A percentile compares a stretch with the other conserved stretches of the same genome.
Evolutionary conservation across 53 echinoderm and acorn worm genomes (phyloP).

Genomic region (Hippasteria phrygiana): DNA sequence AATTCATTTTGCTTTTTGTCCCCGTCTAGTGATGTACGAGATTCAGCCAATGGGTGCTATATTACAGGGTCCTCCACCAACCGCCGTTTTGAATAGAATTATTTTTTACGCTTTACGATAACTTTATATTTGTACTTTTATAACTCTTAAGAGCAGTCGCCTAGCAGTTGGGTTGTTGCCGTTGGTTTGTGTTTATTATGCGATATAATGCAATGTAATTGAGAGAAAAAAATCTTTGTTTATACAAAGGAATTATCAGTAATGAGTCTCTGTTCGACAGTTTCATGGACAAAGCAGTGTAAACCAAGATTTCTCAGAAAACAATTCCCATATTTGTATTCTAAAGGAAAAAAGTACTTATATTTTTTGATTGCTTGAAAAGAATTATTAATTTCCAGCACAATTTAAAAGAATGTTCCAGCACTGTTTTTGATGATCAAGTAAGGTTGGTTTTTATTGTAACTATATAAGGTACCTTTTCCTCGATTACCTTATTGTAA

Average conservation of each 20-base stretch:
- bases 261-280: too few relatives aligned
- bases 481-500: too few relatives aligned
- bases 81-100: not conserved
- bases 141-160: not conserved
- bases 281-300: too few relatives aligned
- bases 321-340: too few relatives aligned
- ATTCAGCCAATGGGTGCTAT: conserved; percentile 6
- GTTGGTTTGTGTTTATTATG: conserved; percentile 29
- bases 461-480: too few relatives aligned
- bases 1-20: not conserved
- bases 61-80: conserved; percentile 28
- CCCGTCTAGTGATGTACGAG: not conserved
- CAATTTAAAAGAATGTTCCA: too few relatives aligned
- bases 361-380: too few relatives aligned
- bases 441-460: too few relatives aligned
- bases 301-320: too few relatives aligned
- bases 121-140: conserved; percentile 65
- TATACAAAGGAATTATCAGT: not conserved
- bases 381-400: too few relatives aligned
- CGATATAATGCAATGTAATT: conserved; percentile 39
- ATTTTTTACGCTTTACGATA: conserved; percentile 15
- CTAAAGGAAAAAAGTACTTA: too few relatives aligned
- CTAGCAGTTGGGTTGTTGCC: not conserved
- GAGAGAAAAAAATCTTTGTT: not conserved
- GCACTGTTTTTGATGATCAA: too few relatives aligned